Evolutionary conservation across 2,888 invertebrate species (phyloP), one percentile per base, ranked within the genome.

Genomic region (Lepidocyrtinus sp.): DNA sequence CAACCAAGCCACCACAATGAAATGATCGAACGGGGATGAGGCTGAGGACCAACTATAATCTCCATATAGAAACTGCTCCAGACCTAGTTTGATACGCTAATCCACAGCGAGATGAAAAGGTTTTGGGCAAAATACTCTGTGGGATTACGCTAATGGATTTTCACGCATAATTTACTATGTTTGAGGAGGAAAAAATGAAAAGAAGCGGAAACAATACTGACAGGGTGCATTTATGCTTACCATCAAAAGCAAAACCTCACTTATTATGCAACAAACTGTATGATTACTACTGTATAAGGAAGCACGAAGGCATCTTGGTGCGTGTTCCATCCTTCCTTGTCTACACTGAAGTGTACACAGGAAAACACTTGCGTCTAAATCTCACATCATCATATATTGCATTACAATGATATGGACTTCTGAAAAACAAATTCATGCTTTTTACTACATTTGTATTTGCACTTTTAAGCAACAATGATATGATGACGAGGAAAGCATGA

Each of bases 81-180:
- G n/a, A n/a, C n/a, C n/a, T n/a, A n/a, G n/a, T n/a, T n/a, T n/a
- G n/a, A n/a, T n/a, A 36, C 36, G 12, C 36, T 36, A 36, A 36
- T 36, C 36, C 36, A 36, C 36, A 36, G 12, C 36, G 36, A 36
- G 36, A 36, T 36, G 36, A 36, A 36, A 36, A 36, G 36, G 5
- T 36, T 36, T 36, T 36, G 36, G 22, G 59, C 25, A 55, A 65
- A 74, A 74, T 55, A 64, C 65, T 55, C 65, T n/a, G 50, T 59
- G 74, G 74, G 74, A 74, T 74, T 74, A 74, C 63, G 26, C 65
- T 74, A 74, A 74, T 74, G 74, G 74, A 74, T 74, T 74, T 74
- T 67, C 74, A 74, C 74, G 74, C 74, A 74, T 65, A 74, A 74
- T 74, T 74, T 74, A 74, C 74, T 67, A 19, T 64, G 74, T 74